Percentiles rank a stretch among this genome's conserved stretches.
phyloP scores from a whole-genome alignment of 2,888 invertebrate genomes.

The Nomada fucata region DNA sequence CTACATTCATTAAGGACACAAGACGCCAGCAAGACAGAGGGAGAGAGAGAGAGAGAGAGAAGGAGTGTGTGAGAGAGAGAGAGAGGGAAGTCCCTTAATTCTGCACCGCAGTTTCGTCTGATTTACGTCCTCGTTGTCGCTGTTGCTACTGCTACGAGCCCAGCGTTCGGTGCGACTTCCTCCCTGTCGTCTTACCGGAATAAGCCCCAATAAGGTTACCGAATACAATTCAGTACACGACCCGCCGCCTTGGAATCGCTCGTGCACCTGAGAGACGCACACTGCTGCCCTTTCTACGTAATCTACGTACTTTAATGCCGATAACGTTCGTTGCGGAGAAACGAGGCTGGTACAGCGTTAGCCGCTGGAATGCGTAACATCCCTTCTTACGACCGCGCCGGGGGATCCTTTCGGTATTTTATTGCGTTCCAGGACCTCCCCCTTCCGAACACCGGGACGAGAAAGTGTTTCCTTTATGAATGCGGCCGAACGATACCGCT shows the following conservation, averaged over 20 bases:
- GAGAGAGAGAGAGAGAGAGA: conserved; percentile 10
- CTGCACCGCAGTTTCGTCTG: conserved; percentile 76
- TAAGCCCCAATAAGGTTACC: conserved; percentile 70
- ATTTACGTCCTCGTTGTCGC: conserved; percentile 77
- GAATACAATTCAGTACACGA: conserved; percentile 71
- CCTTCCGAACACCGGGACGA: not conserved
- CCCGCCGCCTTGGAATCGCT: conserved; percentile 34
- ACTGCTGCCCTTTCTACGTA: conserved; percentile 9
- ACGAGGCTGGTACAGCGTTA: conserved; percentile 23
- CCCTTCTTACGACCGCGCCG: conserved; percentile 28
- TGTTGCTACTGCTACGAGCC: conserved; percentile 54
- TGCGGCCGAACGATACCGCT: not conserved
- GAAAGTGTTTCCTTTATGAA: conserved; percentile 20
- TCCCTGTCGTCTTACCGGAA: conserved; percentile 57
- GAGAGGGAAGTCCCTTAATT: conserved; percentile 77
- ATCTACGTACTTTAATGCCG: conserved; percentile 47
- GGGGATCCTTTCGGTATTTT: conserved; percentile 48
- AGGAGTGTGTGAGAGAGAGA: too few species aligned
- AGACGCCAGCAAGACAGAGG: conserved; percentile 52
- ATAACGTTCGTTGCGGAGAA: conserved; percentile 25
- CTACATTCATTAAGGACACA: conserved; percentile 79
- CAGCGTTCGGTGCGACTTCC: conserved; percentile 64
- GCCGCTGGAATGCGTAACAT: conserved; percentile 54
- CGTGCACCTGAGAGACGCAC: conserved; percentile 44
- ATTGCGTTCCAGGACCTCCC: conserved; percentile 31